Percentiles rank a stretch among this genome's conserved stretches.
Conservation (phyloP, 2,113 vertebrate genomes). For the Perca schrenkii region DNA sequence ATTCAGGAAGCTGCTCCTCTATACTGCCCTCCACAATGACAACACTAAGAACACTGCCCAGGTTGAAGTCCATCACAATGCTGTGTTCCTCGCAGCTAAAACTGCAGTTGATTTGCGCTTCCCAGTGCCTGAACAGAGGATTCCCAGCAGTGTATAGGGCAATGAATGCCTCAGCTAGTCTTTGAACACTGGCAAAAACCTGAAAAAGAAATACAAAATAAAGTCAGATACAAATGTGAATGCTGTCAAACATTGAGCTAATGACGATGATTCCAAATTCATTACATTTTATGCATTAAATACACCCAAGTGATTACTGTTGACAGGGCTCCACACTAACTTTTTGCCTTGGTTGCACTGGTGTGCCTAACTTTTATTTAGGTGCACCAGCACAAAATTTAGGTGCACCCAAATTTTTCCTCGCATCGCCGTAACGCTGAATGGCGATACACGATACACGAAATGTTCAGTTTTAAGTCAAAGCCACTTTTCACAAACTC, state of each 20-base stretch:
- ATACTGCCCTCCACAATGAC: slow-evolving; percentile 81
- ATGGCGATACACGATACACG: no score
- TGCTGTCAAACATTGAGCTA: background rate
- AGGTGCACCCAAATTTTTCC: no score
- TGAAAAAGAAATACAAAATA: slow-evolving; percentile 67
- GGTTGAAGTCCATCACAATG: slow-evolving; percentile 87
- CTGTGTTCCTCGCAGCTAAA: slow-evolving; percentile 46
- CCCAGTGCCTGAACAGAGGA: slow-evolving; percentile 91
- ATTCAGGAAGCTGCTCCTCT: slow-evolving; percentile 82
- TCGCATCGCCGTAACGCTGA: no score
- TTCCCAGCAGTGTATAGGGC: slow-evolving; percentile 91
- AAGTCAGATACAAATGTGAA: background rate
- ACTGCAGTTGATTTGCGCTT: slow-evolving; percentile 84
- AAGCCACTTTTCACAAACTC: no score
- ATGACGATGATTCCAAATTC: background rate
- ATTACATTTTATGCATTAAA: background rate
- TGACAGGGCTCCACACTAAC: no score
- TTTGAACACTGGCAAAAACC: slow-evolving; percentile 91
- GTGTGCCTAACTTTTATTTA: no score
- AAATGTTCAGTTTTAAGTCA: no score
- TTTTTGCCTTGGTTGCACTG: no score
- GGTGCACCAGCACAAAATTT: no score
- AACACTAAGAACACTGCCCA: slow-evolving; percentile 58
- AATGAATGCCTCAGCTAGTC: slow-evolving; percentile 90
- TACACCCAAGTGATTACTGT: background rate